Evolutionary conservation across 2,888 invertebrate genomes (phyloP), one percentile per base, ranked within the genome.

Genomic region (Chloroclystis v-ata): DNA sequence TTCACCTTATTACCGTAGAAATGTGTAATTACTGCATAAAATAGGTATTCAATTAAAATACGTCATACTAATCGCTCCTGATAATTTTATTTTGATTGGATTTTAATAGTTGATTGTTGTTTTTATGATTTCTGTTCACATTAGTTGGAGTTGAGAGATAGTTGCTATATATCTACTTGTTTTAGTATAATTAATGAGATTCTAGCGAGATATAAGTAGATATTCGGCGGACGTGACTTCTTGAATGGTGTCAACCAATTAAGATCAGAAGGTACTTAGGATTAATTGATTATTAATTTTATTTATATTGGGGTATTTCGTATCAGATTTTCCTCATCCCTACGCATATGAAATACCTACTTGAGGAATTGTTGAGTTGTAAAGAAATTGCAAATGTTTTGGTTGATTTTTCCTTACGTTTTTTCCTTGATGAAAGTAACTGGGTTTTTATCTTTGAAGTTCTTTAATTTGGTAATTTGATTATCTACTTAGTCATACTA

Each of bases 191-290:
- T 28, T 41, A n/a, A 20, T 20, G 20, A 4, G 5, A 20, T 20
- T 20, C 5, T 20, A 20, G 2, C 20, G 5, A 20, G 2, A 20
- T 30, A 5, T 20, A 20, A 26, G 37, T 37, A 28, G 24, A 11
- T 42, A 67, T 54, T 71, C 64, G 54, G 78, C 72, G 70, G 83
- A 82, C 83, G 82, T 84, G 84, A 82, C 82, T 63, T 61, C 67
- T 45, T 42, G 61, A 82, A 78, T 65, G 80, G 72, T 79, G 81
- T 81, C 80, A 77, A 41, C 41, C 54, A 60, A 71, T 78, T 72
- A 71, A 55, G 56, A 52, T 52, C 47, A 60, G 58, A 63, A 56
- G 51, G 32, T 61, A 60, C 75, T 69, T 55, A 50, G 47, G 61
- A 59, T 72, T 75, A 78, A 82, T 80, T 57, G 67, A 52, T 67